Percentiles rank a stretch among this genome's conserved stretches.
Evolutionary conservation across 2,888 invertebrate genomes (phyloP).

Genomic region (Pinctada fucata): DNA sequence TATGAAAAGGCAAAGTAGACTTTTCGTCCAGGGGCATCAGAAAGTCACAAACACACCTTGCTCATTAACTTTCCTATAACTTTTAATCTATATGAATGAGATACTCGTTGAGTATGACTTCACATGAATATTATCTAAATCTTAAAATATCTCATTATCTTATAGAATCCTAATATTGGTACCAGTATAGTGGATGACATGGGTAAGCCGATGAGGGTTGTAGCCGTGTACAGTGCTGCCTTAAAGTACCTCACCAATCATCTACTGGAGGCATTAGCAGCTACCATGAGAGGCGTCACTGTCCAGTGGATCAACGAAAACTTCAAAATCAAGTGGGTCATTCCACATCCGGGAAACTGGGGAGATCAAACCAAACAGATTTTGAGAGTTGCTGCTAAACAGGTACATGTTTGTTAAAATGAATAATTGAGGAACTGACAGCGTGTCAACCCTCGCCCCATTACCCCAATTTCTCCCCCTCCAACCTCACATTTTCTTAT

Average conservation of each 20-base stretch:
- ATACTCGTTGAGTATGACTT: too few relatives aligned
- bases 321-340: slow-evolving; percentile 34
- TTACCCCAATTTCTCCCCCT: too few relatives aligned
- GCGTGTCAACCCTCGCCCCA: neutral
- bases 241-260: slow-evolving; percentile 31
- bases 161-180: slow-evolving; percentile 30
- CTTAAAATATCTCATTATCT: neutral
- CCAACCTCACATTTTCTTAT: too few relatives aligned
- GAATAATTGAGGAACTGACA: neutral
- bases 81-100: too few relatives aligned
- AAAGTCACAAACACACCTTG: too few relatives aligned
- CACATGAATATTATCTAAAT: too few relatives aligned
- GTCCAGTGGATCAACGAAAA: slow-evolving; percentile 35
- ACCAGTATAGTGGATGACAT: slow-evolving; percentile 36
- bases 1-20: too few relatives aligned
- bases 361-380: slow-evolving; percentile 35
- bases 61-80: too few relatives aligned
- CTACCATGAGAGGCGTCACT: slow-evolving; percentile 27
- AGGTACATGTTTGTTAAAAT: slow-evolving; percentile 19
- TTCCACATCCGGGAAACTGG: slow-evolving; percentile 37
- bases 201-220: slow-evolving; percentile 34
- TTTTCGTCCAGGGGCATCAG: too few relatives aligned
- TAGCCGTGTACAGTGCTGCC: slow-evolving; percentile 26
- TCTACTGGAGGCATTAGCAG: slow-evolving; percentile 31
- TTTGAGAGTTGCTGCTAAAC: slow-evolving; percentile 34